Evolutionary conservation across 2,113 vertebrate genomes (phyloP).

Genomic region (Pomatostomus ruficeps): DNA sequence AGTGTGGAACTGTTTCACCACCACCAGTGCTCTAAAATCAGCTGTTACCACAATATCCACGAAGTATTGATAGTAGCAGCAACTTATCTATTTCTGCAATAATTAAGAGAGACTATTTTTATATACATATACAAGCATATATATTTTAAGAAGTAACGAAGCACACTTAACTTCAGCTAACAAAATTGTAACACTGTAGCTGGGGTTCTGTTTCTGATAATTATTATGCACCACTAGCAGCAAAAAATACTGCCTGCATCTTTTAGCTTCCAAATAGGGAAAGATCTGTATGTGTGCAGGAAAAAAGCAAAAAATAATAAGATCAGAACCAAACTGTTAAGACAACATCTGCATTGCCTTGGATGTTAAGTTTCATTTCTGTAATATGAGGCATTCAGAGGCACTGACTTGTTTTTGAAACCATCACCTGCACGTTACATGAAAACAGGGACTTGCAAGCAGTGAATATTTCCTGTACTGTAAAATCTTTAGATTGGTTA

Average conservation of each 20-base stretch:
- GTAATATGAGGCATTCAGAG: background rate
- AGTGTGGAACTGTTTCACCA: slow-evolving; percentile 41
- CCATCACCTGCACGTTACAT: background rate
- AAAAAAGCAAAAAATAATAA: background rate
- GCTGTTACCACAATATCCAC: slow-evolving; percentile 38
- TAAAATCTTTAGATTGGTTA: background rate
- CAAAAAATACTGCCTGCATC: slow-evolving; percentile 26
- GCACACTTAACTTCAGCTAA: slow-evolving; percentile 49
- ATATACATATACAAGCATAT: slow-evolving; percentile 26
- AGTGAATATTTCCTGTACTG: background rate
- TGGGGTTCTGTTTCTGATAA: slow-evolving; percentile 24
- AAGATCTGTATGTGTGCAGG: background rate
- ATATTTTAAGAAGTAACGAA: slow-evolving; percentile 46
- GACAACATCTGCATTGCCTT: background rate
- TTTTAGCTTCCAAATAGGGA: background rate
- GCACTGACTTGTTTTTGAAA: background rate
- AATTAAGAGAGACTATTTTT: slow-evolving; percentile 61
- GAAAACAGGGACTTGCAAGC: background rate
- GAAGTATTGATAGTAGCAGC: slow-evolving; percentile 39
- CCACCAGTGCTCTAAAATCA: slow-evolving; percentile 51
- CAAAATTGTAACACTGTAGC: slow-evolving; percentile 9
- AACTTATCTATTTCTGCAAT: slow-evolving; percentile 53
- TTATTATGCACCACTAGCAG: slow-evolving; percentile 23
- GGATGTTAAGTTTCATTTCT: background rate
- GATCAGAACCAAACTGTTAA: background rate